Evolutionary conservation across 2,797 vertebrate species (phyloP).

Genomic region (Xiphophorus birchmanni): DNA sequence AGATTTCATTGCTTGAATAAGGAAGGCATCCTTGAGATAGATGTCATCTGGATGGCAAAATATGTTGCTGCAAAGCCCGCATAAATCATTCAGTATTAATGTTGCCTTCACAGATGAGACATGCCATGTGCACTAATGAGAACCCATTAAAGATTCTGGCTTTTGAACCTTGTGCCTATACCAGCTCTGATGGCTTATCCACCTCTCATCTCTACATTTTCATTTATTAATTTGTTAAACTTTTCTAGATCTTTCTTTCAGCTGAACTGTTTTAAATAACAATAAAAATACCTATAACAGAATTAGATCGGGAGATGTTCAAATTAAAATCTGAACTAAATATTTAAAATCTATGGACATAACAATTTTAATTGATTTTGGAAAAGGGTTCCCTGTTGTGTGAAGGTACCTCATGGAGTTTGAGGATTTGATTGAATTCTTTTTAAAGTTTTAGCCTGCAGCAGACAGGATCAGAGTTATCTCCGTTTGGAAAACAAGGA

Average conservation of each 20-base stretch:
- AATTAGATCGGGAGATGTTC: not conserved
- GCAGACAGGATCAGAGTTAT: not conserved
- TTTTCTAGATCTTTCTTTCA: not conserved
- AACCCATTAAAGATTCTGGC: not conserved
- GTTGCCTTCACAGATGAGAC: conserved; percentile 16
- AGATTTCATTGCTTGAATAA: conserved; percentile 5
- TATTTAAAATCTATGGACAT: not conserved
- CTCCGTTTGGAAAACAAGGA: not conserved
- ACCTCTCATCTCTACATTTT: not conserved
- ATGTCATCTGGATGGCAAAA: conserved; percentile 10
- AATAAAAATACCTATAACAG: not conserved
- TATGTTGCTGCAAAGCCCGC: conserved; percentile 4
- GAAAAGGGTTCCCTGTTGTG: not conserved
- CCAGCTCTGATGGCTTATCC: not conserved
- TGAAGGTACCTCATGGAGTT: not conserved
- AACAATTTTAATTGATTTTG: not conserved
- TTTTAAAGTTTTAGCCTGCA: not conserved
- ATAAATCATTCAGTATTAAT: conserved; percentile 16
- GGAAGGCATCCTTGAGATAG: not conserved
- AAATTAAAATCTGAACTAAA: not conserved
- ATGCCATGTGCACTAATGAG: conserved; percentile 19
- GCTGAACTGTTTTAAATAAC: not conserved
- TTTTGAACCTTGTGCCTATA: not conserved
- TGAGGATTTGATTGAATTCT: not conserved
- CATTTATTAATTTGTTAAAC: not conserved